Base-by-base conservation (phyloP, 2,113 vertebrate genomes). In the Macaca mulatta region DNA sequence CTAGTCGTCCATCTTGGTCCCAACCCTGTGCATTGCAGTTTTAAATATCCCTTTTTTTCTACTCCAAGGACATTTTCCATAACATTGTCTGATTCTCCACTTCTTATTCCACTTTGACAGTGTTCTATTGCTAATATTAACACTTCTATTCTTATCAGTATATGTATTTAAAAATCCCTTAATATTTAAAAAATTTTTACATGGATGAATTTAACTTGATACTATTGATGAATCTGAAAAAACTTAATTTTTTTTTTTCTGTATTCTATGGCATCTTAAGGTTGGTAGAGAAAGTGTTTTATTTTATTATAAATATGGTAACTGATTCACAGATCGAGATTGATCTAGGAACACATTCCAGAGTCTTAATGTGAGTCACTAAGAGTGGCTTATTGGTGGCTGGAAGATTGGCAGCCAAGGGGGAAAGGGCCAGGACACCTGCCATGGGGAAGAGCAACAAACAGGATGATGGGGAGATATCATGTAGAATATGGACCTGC, bases 51-150 rank as follows among this genome's bases (percentile, higher is more conserved):
- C 67, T 80, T 82, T 57, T 89, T 0, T 27, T 70, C 57, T 90
- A 90, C 95, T 95, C 59, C 77, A 97, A 81, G 57, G 70, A 82
- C 79, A 80, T 40, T 94, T 98, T 90, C 78, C 35, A 90, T 95
- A 98, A 97, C 92, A 90, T 61, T 96, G 10, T 97, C 74, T 30
- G 86, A 75, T 98, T 97, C 96, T 95, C 97, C 25, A 20, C 14
- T 96, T 91, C 77, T 96, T 97, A 75, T 75, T 35, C 95, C 22
- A 74, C 77, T 59, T 50, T 95, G 38, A 48, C n/a, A 50, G 11
- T 57, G 89, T 93, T 27, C 4, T 95, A 91, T 90, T 87, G 14
- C 48, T 98, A 93, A 91, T 35, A 88, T 8, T 92, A 94, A 85
- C 18, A n/a, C 22, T 95, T 69, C 14, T 23, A 64, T 79, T 97